Conservation (phyloP, 1,140 invertebrate genomes). For the Ceratosolen fusciceps region DNA sequence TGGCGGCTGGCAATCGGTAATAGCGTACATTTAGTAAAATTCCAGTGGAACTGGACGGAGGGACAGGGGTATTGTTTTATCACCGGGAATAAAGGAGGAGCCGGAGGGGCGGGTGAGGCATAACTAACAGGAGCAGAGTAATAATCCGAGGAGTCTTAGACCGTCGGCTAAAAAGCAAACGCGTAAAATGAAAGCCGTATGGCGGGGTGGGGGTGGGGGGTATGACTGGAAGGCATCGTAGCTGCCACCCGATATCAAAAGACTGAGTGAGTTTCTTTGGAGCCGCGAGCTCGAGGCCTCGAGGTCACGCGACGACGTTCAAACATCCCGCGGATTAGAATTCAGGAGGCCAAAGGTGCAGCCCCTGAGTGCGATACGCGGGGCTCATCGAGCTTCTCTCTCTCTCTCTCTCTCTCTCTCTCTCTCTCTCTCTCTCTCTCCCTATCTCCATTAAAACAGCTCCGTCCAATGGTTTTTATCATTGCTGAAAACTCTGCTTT, state of each 20-base stretch:
- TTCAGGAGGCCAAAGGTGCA: neutral
- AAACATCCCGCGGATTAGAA: slow-evolving; percentile 7
- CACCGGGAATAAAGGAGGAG: neutral
- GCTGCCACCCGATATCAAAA: too few relatives aligned
- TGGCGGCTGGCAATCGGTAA: neutral
- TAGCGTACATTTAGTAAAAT: neutral
- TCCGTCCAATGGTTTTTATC: slow-evolving; percentile 31
- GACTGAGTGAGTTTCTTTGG: neutral
- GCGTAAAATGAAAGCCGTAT: too few relatives aligned
- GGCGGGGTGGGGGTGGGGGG: too few relatives aligned
- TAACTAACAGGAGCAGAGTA: slow-evolving; percentile 9
- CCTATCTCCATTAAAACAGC: too few relatives aligned
- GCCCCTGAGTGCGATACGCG: neutral
- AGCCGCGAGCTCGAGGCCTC: too few relatives aligned
- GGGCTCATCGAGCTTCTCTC: too few relatives aligned
- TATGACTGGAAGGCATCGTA: too few relatives aligned
- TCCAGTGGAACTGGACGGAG: neutral
- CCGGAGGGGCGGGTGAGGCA: neutral
- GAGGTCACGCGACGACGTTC: neutral
- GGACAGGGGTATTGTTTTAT: too few relatives aligned
- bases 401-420: too few relatives aligned
- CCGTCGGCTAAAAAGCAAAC: too few relatives aligned
- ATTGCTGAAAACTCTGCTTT: slow-evolving; percentile 20
- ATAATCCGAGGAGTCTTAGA: too few relatives aligned
- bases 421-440: too few relatives aligned